These are phyloP conservation scores for Harpegnathos saltator DNA, from an alignment of 1,140 invertebrate genomes.

Conservation along the genomic window DNA sequence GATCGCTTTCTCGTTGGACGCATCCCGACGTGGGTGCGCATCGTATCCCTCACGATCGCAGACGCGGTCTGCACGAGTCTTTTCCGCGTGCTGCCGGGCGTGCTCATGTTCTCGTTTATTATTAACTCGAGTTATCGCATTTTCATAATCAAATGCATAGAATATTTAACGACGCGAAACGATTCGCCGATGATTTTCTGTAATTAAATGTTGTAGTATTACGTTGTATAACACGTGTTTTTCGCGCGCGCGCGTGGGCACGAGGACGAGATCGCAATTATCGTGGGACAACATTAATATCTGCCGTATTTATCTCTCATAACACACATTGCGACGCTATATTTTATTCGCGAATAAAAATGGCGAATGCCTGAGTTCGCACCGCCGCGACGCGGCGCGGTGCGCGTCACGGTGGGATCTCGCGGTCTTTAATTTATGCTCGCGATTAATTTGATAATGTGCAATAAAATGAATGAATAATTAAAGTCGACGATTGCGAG, in stretches of 20 bases:
- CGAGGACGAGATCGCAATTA: constrained; percentile 60
- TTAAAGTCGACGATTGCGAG: constrained; percentile 13
- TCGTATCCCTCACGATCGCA: neutral
- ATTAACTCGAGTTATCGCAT: constrained; percentile 61
- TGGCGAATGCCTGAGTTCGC: neutral
- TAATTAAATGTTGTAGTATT: constrained; percentile 61
- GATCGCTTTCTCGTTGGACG: too few relatives aligned
- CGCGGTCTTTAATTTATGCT: constrained; percentile 50
- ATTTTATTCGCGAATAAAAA: constrained; percentile 56
- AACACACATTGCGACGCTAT: constrained; percentile 44
- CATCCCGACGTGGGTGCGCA: too few relatives aligned
- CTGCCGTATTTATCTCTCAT: constrained; percentile 56
- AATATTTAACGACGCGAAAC: constrained; percentile 68
- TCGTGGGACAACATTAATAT: constrained; percentile 51
- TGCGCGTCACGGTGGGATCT: neutral
- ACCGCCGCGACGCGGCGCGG: neutral
- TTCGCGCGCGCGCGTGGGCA: constrained; percentile 35
- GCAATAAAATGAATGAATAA: constrained; percentile 47
- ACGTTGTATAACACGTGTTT: constrained; percentile 69
- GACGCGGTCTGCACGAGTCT: neutral
- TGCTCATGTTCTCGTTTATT: constrained; percentile 51
- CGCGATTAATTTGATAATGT: constrained; percentile 56
- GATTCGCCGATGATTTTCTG: constrained; percentile 68
- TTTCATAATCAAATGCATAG: constrained; percentile 68
- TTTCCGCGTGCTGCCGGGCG: constrained; percentile 14